A percentile compares a stretch with the other conserved stretches of the same genome.
Conservation (phyloP, 2,797 vertebrate genomes). For the Enteromius afrohamiltoni region DNA sequence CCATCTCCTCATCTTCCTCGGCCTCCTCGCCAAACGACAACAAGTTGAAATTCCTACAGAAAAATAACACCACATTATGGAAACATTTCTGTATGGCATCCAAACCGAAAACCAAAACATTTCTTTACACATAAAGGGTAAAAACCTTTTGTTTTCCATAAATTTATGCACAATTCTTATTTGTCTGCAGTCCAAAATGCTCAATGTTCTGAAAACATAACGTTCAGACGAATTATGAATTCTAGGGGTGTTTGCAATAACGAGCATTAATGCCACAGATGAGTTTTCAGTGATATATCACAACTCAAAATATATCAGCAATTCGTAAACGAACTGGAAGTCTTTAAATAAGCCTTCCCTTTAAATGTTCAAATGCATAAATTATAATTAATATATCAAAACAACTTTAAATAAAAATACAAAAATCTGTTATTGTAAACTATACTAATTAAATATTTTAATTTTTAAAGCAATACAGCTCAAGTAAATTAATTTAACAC, state of each 20-base stretch:
- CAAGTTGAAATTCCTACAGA: slow-evolving; percentile 91
- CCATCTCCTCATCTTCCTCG: slow-evolving; percentile 87
- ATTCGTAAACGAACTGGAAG: too few relatives aligned
- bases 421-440: neutral
- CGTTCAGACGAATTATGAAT: neutral
- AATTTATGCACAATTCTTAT: neutral
- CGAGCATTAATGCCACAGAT: neutral
- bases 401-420: neutral
- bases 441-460: too few relatives aligned
- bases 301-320: neutral
- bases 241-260: neutral
- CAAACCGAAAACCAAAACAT: neutral
- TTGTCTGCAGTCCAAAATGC: neutral
- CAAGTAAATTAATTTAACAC: neutral
- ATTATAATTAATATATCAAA: neutral
- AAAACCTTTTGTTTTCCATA: neutral
- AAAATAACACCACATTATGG: neutral
- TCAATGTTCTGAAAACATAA: neutral
- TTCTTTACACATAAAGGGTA: neutral
- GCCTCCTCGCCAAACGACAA: slow-evolving; percentile 98
- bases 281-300: neutral
- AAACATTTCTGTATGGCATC: neutral
- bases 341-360: too few relatives aligned
- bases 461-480: too few relatives aligned
- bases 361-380: neutral